Evolutionary conservation across 2,888 invertebrate species (phyloP).

Genomic region (Pollenia griseotomentosa): DNA sequence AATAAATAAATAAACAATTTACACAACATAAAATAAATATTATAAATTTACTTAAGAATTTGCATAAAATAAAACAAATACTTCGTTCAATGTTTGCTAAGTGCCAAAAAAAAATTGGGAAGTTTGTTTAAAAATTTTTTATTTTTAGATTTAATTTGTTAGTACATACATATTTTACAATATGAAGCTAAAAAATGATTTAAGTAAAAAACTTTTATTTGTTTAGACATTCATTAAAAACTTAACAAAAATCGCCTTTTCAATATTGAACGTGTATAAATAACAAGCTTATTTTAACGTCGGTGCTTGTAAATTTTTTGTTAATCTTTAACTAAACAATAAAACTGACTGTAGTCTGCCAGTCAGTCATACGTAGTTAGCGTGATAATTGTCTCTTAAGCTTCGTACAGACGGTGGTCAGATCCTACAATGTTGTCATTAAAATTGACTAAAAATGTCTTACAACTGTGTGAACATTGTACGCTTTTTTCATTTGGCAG

Average conservation of each 20-base stretch:
- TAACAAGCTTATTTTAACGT: not conserved
- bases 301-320: not conserved
- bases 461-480: too few relatives aligned
- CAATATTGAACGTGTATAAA: not conserved
- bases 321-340: not conserved
- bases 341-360: not conserved
- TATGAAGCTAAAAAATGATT: not conserved
- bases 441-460: too few relatives aligned
- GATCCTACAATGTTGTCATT: too few relatives aligned
- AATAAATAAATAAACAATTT: slow-evolving; percentile 33
- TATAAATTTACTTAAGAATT: slow-evolving; percentile 42
- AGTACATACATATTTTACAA: not conserved
- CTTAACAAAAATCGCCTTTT: not conserved
- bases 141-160: not conserved
- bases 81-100: not conserved
- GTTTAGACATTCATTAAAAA: not conserved
- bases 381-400: slow-evolving; percentile 7
- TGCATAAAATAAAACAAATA: slow-evolving; percentile 49
- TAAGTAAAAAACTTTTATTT: not conserved
- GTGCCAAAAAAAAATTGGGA: too few relatives aligned
- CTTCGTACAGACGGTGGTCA: too few relatives aligned
- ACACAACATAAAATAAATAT: slow-evolving; percentile 38
- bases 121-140: too few relatives aligned
- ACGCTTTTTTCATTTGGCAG: too few relatives aligned
- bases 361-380: not conserved